Conservation (phyloP, 2,797 vertebrate genomes). For the Gymnocypris eckloni region DNA sequence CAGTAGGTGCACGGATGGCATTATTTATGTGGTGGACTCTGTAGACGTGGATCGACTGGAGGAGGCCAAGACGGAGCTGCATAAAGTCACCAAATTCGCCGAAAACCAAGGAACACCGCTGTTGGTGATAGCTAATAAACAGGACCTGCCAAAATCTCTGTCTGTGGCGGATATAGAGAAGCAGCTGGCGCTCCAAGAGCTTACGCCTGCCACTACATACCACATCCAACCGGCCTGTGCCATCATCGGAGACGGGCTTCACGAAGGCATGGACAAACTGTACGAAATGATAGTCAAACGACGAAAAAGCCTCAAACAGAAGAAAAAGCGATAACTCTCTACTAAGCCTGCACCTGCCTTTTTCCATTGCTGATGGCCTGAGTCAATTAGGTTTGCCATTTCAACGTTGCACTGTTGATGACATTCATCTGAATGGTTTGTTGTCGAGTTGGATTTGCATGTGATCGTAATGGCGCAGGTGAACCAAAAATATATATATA, state of each 20-base stretch:
- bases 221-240: conserved; percentile 97
- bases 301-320: conserved; percentile 93
- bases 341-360: conserved; percentile 35
- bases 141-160: conserved; percentile 94
- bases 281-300: conserved; percentile 98
- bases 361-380: conserved; percentile 37
- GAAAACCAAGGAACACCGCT: conserved; percentile 97
- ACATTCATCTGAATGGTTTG: conserved; percentile 61
- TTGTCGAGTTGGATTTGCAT: conserved; percentile 58
- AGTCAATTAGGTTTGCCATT: conserved; percentile 51
- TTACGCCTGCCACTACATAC: conserved; percentile 91
- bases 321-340: conserved; percentile 87
- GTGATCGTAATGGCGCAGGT: conserved; percentile 45
- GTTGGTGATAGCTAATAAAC: conserved; percentile 97
- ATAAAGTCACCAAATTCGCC: conserved; percentile 95
- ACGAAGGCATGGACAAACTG: conserved; percentile 97
- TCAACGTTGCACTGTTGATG: conserved; percentile 58
- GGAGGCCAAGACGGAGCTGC: conserved; percentile 95
- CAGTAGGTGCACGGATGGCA: conserved; percentile 96
- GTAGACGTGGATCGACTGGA: conserved; percentile 94
- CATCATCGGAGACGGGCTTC: conserved; percentile 96
- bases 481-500: conserved; percentile 39
- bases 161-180: conserved; percentile 93
- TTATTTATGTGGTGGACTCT: conserved; percentile 99
- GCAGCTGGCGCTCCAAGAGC: conserved; percentile 91